These are phyloP conservation scores for Diabrotica undecimpunctata DNA, from an alignment of 1,140 invertebrate species.

Conservation along the genomic window DNA sequence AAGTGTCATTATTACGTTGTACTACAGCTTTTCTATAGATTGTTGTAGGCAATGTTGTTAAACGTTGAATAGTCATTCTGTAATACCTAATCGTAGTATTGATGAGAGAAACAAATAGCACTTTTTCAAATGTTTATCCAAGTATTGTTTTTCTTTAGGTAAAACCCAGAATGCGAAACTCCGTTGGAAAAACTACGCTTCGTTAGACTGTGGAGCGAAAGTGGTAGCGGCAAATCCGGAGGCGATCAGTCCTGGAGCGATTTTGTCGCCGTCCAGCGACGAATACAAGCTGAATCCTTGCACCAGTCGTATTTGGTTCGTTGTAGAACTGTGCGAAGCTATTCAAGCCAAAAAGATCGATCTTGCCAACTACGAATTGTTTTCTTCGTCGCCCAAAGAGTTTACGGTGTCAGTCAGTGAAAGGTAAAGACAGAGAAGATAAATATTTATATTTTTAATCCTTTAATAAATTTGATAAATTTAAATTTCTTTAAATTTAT, in stretches of 20 bases:
- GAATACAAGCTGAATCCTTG: slow-evolving; percentile 99
- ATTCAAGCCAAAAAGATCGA: slow-evolving; percentile 93
- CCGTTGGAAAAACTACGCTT: slow-evolving; percentile 88
- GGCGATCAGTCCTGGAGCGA: slow-evolving; percentile 75
- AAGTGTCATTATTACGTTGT: no score
- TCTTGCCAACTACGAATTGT: slow-evolving; percentile 96
- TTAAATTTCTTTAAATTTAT: no score
- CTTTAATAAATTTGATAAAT: no score
- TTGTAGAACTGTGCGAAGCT: slow-evolving; percentile 95
- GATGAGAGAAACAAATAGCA: no score
- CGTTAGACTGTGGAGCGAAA: slow-evolving; percentile 95
- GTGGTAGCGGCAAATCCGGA: slow-evolving; percentile 88
- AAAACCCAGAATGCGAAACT: slow-evolving; percentile 57
- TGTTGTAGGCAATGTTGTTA: no score
- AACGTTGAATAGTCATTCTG: no score
- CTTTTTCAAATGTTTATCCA: no score
- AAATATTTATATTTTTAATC: no score
- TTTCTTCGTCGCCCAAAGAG: slow-evolving; percentile 92
- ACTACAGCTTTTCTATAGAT: no score
- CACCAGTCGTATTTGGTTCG: slow-evolving; percentile 88
- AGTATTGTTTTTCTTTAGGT: neutral
- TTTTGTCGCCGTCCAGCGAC: slow-evolving; percentile 85
- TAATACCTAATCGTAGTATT: no score
- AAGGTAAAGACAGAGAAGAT: slow-evolving; percentile 26
- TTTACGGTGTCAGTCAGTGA: slow-evolving; percentile 86